Evolutionary conservation across 1,140 invertebrate species (phyloP), one percentile per base, ranked within the genome.

Genomic region (Tetramorium parvispinum): DNA sequence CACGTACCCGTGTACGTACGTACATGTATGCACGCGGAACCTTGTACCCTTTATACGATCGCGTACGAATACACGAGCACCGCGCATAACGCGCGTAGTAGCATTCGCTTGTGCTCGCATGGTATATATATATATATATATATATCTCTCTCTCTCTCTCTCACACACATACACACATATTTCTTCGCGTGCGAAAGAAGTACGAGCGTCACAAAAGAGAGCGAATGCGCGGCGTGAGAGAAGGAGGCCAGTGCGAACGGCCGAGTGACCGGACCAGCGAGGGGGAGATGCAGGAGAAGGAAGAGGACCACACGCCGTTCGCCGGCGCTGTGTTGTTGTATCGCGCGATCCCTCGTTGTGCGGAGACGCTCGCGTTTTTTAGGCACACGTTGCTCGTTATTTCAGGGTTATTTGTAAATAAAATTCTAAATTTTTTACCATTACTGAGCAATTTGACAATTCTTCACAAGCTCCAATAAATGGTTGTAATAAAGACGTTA

Each of bases 251-350:
- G 53, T 37, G 87, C 68, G 85, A 89, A 86, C 70, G 65, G 43
- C 40, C 83, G 75, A 85, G 77, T 88, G 88, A 88, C 68, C 83
- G 79, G 83, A 87, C 61, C 79, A 65, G 37, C 8, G 68, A 68
- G 43, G 65, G 21, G 6, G 11, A 24, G 11, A 11, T 13, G 40
- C 8, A 10, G 32, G 37, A 7, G 21, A 10, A 46, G 21, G 40
- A 76, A 43, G 61, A 85, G 51, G 77, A 86, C 83, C 89, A 89
- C 87, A 85, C 86, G 85, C 85, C 75, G 77, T 61, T 32, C 7
- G 53, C 21, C 32, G 51, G 24, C 66, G 55, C 18, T 77, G 51
- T 59, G 55, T 70, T 77, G 53, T 46, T 81, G 51, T 37, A 68
- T 68, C 66, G 77, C 53, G 63, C 77, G 46, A 24, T 90, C 37